Conservation (phyloP, 2,888 invertebrate species). For the Melitaea athalia region DNA sequence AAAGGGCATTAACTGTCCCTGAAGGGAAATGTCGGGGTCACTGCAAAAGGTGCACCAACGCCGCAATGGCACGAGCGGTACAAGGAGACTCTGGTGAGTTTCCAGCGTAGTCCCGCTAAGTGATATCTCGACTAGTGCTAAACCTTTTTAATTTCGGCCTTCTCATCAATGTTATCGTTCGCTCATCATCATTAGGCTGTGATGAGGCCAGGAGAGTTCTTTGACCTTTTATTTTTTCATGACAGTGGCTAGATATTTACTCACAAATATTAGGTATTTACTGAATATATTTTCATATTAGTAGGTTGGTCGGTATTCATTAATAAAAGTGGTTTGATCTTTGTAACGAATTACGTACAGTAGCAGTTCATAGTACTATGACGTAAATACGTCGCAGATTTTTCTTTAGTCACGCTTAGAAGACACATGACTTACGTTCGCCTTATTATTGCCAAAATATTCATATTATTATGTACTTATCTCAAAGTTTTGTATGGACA, state of each 20-base stretch:
- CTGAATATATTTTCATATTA: not conserved
- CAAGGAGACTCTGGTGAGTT: constrained; percentile 72
- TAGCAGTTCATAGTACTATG: not conserved
- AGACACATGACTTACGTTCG: constrained; percentile 24
- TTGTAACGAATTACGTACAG: not conserved
- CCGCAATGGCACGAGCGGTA: constrained; percentile 64
- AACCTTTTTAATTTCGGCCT: constrained; percentile 22
- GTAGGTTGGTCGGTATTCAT: not conserved
- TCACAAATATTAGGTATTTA: not conserved
- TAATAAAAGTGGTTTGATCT: not conserved
- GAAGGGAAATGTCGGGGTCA: constrained; percentile 59
- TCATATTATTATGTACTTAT: constrained; percentile 18
- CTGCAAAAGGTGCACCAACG: constrained; percentile 73
- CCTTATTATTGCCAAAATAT: constrained; percentile 26
- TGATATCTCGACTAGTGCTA: constrained; percentile 29
- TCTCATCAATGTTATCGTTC: constrained; percentile 29
- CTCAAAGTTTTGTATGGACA: constrained; percentile 12
- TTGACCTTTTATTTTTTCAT: constrained; percentile 13
- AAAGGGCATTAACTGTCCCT: constrained; percentile 60
- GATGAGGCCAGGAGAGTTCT: constrained; percentile 25
- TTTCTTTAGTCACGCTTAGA: constrained; percentile 19
- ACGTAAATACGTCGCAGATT: constrained; percentile 5
- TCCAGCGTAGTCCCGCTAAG: constrained; percentile 44
- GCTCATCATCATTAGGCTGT: constrained; percentile 28
- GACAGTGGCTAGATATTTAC: constrained; percentile 19